These are phyloP conservation scores for Spea hammondii DNA, from an alignment of 2,797 vertebrate genomes.

Conservation along the genomic window DNA sequence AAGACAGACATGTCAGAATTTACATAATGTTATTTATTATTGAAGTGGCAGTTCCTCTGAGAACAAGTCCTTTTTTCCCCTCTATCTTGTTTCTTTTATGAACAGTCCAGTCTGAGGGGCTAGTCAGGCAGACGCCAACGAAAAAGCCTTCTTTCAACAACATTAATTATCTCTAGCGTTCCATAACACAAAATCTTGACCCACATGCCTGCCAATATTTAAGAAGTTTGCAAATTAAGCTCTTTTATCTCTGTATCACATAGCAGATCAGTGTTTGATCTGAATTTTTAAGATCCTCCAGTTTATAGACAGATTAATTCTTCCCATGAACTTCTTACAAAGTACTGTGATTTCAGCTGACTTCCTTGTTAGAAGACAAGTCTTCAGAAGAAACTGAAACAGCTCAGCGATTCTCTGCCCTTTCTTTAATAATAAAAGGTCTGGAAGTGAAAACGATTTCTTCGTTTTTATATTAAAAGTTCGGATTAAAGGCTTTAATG, in stretches of 20 bases:
- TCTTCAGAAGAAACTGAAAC: conserved; percentile 69
- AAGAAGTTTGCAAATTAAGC: conserved; percentile 64
- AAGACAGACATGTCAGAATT: conserved; percentile 38
- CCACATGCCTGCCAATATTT: conserved; percentile 72
- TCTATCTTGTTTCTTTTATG: conserved; percentile 64
- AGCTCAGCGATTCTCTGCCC: conserved; percentile 57
- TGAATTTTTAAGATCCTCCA: conserved; percentile 62
- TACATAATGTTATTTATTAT: conserved; percentile 66
- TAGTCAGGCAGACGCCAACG: conserved; percentile 74
- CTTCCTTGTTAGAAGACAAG: conserved; percentile 68
- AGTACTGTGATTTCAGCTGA: conserved; percentile 64
- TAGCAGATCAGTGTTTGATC: conserved; percentile 68
- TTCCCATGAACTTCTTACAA: conserved; percentile 58
- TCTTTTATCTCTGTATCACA: conserved; percentile 71
- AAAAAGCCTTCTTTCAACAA: conserved; percentile 75
- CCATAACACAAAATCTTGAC: conserved; percentile 72
- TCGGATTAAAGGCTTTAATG: conserved; percentile 70
- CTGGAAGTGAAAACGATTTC: conserved; percentile 65
- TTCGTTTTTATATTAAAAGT: conserved; percentile 75
- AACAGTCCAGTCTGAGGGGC: conserved; percentile 73
- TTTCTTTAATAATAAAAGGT: conserved; percentile 50
- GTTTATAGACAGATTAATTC: conserved; percentile 73
- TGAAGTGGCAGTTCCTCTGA: conserved; percentile 63
- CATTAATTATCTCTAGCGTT: conserved; percentile 81
- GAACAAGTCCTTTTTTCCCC: conserved; percentile 53